Evolutionary conservation across 1,140 invertebrate species (phyloP).

Genomic region (Diuraphis noxia): DNA sequence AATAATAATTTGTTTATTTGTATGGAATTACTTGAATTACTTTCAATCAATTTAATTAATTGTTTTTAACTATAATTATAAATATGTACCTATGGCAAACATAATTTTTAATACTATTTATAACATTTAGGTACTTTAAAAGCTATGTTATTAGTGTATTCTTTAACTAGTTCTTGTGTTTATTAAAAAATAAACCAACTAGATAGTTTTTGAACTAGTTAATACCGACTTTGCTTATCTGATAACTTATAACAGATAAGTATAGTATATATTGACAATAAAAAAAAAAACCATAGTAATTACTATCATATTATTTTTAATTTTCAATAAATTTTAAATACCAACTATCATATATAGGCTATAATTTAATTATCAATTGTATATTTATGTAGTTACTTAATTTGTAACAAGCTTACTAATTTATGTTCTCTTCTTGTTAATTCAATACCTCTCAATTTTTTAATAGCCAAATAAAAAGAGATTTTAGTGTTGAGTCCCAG

Average conservation of each 20-base stretch:
- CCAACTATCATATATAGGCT: no score
- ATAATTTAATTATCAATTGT: not conserved
- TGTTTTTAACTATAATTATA: not conserved
- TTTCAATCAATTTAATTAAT: no score
- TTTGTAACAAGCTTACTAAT: slow-evolving; percentile 65
- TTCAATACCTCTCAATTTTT: slow-evolving; percentile 82
- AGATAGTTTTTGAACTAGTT: no score
- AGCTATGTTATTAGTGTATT: not conserved
- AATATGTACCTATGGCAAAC: not conserved
- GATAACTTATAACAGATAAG: not conserved
- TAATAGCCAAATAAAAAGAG: slow-evolving; percentile 76
- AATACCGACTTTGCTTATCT: not conserved
- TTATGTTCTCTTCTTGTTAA: slow-evolving; percentile 88
- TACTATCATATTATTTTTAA: not conserved
- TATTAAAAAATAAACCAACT: no score
- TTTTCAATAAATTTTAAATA: no score
- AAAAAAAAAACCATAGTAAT: not conserved
- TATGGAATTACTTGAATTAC: not conserved
- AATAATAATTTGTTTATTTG: not conserved
- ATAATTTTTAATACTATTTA: not conserved
- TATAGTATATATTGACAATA: not conserved
- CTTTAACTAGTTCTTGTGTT: no score
- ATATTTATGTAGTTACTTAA: not conserved
- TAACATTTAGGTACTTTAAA: not conserved
- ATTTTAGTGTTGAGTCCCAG: slow-evolving; percentile 91